phyloP scores from a whole-genome alignment of 2,888 invertebrate genomes.

The Ypsolopha scabrella region DNA sequence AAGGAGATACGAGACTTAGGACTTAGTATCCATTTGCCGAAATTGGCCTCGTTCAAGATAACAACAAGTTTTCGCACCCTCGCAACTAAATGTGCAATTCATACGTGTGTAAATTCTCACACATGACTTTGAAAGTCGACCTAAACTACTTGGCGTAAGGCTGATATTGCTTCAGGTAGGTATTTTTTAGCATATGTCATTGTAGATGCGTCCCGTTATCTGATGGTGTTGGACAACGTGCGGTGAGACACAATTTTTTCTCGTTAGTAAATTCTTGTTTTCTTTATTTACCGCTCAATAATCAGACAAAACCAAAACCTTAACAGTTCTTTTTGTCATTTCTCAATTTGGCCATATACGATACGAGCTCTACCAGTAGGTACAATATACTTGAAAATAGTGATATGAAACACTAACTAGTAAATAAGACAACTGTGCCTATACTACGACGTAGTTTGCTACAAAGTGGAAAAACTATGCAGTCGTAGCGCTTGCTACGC shows the following conservation, averaged over 20 bases:
- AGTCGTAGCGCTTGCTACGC: no score
- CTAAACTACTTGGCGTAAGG: slow-evolving; percentile 14
- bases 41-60: slow-evolving; percentile 69
- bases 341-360: no score
- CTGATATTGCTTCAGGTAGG: slow-evolving; percentile 11
- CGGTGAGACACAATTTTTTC: slow-evolving; percentile 33
- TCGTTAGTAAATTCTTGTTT: slow-evolving; percentile 23
- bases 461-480: no score
- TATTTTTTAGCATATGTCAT: slow-evolving; percentile 48
- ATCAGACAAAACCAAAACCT: no score
- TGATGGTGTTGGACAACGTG: slow-evolving; percentile 49
- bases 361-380: no score
- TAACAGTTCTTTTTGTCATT: no score
- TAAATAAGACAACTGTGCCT: no score
- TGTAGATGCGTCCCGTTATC: slow-evolving; percentile 48
- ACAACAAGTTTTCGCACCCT: slow-evolving; percentile 70
- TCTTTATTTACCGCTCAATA: not conserved
- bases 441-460: no score
- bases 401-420: no score
- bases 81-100: slow-evolving; percentile 66
- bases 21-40: slow-evolving; percentile 70
- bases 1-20: slow-evolving; percentile 65
- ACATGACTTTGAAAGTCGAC: slow-evolving; percentile 14
- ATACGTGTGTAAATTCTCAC: slow-evolving; percentile 54
- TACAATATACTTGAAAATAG: no score